Percentiles rank a stretch among this genome's conserved stretches.
Evolutionary conservation across 2,797 vertebrate species (phyloP).

Genomic region (Parauchenoglanis ngamensis): DNA sequence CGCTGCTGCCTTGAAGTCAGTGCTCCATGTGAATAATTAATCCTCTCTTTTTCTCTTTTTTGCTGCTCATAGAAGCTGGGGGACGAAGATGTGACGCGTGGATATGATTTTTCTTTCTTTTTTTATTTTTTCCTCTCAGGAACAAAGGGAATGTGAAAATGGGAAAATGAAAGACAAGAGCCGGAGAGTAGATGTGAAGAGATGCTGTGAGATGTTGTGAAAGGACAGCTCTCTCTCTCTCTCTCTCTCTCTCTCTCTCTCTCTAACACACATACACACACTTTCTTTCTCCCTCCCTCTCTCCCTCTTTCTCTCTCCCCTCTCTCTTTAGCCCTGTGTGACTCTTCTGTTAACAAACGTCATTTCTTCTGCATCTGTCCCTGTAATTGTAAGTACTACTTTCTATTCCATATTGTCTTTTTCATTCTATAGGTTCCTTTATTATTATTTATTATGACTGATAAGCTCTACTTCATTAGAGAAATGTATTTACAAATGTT

Average conservation of each 20-base stretch:
- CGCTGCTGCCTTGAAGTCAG: slow-evolving; percentile 81
- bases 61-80: slow-evolving; percentile 82
- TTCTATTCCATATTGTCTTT: slow-evolving; percentile 81
- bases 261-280: slow-evolving; percentile 37
- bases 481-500: neutral
- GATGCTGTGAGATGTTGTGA: slow-evolving; percentile 77
- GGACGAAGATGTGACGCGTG: slow-evolving; percentile 73
- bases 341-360: slow-evolving; percentile 92
- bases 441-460: neutral
- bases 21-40: slow-evolving; percentile 79
- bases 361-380: slow-evolving; percentile 87
- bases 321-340: slow-evolving; percentile 88
- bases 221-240: slow-evolving; percentile 74
- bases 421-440: neutral
- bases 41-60: slow-evolving; percentile 70
- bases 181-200: slow-evolving; percentile 79
- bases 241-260: slow-evolving; percentile 50
- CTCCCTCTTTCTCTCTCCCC: slow-evolving; percentile 74
- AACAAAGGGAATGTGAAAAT: slow-evolving; percentile 86
- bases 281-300: slow-evolving; percentile 68
- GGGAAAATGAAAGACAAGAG: slow-evolving; percentile 86
- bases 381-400: slow-evolving; percentile 94
- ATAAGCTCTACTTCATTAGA: neutral
- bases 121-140: slow-evolving; percentile 61
- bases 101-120: slow-evolving; percentile 68